Evolutionary conservation across 2,888 invertebrate species (phyloP).

Genomic region (Scelioninae gen. 2): DNA sequence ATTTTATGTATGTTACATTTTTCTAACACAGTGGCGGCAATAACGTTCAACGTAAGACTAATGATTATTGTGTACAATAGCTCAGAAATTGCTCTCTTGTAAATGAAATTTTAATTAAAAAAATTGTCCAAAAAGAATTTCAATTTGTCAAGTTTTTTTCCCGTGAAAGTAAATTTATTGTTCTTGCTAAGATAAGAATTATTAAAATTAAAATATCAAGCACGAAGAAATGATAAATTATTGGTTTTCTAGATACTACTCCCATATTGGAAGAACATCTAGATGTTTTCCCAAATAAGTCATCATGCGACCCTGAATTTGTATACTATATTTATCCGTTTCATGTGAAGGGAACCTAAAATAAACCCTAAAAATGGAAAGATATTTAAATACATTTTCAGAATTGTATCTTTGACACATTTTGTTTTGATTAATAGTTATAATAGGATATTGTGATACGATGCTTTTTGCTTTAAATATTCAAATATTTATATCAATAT

Average conservation of each 20-base stretch:
- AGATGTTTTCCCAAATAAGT: no score
- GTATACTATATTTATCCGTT: no score
- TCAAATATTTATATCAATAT: slow-evolving; percentile 17
- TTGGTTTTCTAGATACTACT: no score
- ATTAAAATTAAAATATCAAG: no score
- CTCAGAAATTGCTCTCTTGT: slow-evolving; percentile 53
- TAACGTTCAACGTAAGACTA: slow-evolving; percentile 25
- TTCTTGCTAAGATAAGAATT: no score
- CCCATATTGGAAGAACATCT: no score
- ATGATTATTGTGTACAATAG: slow-evolving; percentile 24
- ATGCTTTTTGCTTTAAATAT: slow-evolving; percentile 3
- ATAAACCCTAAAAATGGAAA: background rate
- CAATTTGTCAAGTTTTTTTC: no score
- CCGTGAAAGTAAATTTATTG: no score
- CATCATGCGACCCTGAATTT: no score
- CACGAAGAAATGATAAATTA: no score
- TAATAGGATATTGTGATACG: background rate
- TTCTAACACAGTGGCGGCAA: slow-evolving; percentile 37
- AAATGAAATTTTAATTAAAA: slow-evolving; percentile 53
- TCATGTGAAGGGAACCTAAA: background rate
- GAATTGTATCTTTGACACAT: background rate
- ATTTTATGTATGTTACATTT: slow-evolving; percentile 42
- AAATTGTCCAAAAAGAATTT: slow-evolving; percentile 8
- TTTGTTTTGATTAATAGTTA: background rate
- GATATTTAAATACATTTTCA: background rate